Evolutionary conservation across 2,113 vertebrate species (phyloP).

Genomic region (Peromyscus californicus): DNA sequence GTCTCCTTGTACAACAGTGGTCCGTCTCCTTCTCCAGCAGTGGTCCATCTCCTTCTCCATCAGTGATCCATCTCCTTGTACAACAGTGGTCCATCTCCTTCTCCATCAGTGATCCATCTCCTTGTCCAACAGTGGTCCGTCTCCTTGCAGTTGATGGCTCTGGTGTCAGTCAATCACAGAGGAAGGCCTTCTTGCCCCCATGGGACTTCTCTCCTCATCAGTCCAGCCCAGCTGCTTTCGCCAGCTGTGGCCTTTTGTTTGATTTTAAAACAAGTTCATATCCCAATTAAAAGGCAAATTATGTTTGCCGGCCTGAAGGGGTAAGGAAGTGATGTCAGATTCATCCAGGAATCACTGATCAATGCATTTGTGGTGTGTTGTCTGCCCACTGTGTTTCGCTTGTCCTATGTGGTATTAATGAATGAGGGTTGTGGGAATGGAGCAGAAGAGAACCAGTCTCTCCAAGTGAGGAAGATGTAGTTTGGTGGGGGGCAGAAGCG

Average conservation of each 20-base stretch:
- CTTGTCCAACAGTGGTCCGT: background rate
- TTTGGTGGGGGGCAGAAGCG: background rate
- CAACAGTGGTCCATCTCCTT: no score
- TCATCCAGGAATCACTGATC: background rate
- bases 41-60: no score
- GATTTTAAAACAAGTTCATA: background rate
- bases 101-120: no score
- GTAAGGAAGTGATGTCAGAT: background rate
- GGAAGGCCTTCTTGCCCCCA: background rate
- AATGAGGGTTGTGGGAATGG: background rate
- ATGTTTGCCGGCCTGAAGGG: background rate
- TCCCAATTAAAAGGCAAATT: background rate
- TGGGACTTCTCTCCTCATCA: background rate
- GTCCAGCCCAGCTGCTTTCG: background rate
- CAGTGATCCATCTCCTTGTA: background rate
- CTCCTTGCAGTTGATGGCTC: no score
- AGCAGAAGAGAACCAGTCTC: background rate
- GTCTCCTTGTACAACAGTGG: no score
- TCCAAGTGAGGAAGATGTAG: background rate
- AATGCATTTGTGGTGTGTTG: background rate
- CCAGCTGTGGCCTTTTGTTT: background rate
- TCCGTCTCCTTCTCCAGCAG: no score
- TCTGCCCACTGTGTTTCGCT: background rate
- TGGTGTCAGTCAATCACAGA: background rate
- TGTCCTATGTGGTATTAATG: background rate